Evolutionary conservation across 1,140 invertebrate species (phyloP), one percentile per base, ranked within the genome.

Genomic region (Drosophila pachea): DNA sequence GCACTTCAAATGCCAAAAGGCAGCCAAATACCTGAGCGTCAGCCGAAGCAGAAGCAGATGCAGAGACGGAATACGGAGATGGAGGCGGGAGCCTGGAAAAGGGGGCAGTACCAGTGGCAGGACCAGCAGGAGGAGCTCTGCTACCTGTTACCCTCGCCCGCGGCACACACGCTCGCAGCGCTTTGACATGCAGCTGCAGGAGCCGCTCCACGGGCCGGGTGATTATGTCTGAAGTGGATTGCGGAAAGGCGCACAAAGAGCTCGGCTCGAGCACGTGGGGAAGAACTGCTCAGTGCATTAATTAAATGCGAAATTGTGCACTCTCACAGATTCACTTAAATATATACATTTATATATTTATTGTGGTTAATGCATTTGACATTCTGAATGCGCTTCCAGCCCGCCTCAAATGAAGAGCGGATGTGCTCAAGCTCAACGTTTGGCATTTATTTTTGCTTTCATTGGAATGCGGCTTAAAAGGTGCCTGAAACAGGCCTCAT

Each of bases 181-280:
- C 66, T 81, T 77, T 81, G 78, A 81, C 78, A 77, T 66, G 74
- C 60, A 56, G 43, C 22, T 22, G 38, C 35, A 35, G 54, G 31
- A 52, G 40, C 35, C 16, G 22, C 55, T 5, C 2, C 8, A 7
- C 7, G 11, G 32, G 5, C 14, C 29, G 38, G 35, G 54, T 56
- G 79, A 75, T 65, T 71, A 71, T 81, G 78, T 82, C 78, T 82
- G 67, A 77, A 82, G 78, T 83, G 72, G 74, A 60, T 65, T 61
- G 50, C 31, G 8, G 50, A 45, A 32, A 48, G 33, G 33, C 9
- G n/a, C 42, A 59, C 50, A 55, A 61, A 45, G 38, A 65, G 49
- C 59, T 48, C 73, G 67, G 69, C 61, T 73, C 58, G 54, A 69
- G 36, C 35, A 47, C 54, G 68, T 29, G 29, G 45, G 49, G 42